These are phyloP conservation scores for Polyommatus iphigenia DNA, from an alignment of 2,888 invertebrate species.

Conservation along the genomic window DNA sequence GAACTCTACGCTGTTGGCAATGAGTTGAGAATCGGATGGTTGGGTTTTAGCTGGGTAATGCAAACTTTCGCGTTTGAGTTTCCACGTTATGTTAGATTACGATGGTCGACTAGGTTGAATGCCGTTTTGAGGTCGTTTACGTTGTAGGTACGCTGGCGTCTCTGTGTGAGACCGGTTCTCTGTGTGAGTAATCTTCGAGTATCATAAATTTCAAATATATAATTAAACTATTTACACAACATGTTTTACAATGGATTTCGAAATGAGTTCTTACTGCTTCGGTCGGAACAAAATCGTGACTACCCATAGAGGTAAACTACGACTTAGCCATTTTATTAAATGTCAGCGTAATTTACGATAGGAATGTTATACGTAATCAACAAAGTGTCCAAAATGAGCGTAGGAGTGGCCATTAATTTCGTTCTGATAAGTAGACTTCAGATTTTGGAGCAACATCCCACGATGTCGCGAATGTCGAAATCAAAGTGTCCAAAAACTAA, in stretches of 20 bases:
- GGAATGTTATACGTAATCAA: constrained; percentile 10
- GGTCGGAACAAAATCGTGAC: constrained; percentile 22
- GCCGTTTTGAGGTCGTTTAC: constrained; percentile 78
- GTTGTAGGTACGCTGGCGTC: constrained; percentile 57
- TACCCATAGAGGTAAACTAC: constrained; percentile 8
- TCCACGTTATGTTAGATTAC: constrained; percentile 75
- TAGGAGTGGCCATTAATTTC: not conserved
- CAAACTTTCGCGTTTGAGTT: constrained; percentile 76
- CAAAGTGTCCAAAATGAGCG: constrained; percentile 7
- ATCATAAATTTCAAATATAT: constrained; percentile 51
- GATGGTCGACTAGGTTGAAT: constrained; percentile 74
- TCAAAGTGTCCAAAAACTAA: not conserved
- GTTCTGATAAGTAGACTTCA: not conserved
- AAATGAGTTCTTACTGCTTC: constrained; percentile 45
- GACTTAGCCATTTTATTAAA: constrained; percentile 25
- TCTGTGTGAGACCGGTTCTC: constrained; percentile 51
- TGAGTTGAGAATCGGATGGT: constrained; percentile 35
- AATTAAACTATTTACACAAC: constrained; percentile 68
- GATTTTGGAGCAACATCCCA: constrained; percentile 3
- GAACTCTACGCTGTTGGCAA: constrained; percentile 46
- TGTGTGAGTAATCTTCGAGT: constrained; percentile 56
- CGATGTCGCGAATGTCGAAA: not conserved
- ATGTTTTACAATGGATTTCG: constrained; percentile 60
- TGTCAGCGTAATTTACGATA: constrained; percentile 18
- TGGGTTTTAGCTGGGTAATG: constrained; percentile 48